These are phyloP conservation scores for Turnix velox DNA, from an alignment of 2,113 vertebrate species.

Conservation along the genomic window DNA sequence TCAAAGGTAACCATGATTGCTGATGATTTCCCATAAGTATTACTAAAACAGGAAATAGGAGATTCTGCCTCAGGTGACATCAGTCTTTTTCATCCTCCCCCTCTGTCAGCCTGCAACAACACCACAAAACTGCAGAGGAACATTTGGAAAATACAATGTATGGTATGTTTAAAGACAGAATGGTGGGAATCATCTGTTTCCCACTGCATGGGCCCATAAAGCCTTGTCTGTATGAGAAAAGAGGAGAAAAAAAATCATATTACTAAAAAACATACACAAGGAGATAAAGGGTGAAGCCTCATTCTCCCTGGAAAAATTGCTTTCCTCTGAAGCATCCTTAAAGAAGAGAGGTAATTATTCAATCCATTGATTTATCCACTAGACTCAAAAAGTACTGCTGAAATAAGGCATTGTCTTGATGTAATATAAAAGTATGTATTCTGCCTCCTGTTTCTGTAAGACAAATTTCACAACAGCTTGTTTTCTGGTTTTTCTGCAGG, in stretches of 20 bases:
- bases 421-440: accelerated
- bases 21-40: neutral
- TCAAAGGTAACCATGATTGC: neutral
- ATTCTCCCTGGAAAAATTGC: neutral
- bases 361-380: neutral
- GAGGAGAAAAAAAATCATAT: neutral
- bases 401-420: neutral
- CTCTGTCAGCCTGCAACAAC: neutral
- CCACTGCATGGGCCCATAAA: neutral
- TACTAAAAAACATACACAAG: neutral
- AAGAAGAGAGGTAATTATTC: neutral
- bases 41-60: neutral
- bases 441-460: neutral
- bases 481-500: neutral
- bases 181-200: neutral
- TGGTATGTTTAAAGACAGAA: neutral
- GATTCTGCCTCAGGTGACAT: neutral
- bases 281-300: neutral
- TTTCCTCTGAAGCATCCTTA: neutral
- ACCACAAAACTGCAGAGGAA: neutral
- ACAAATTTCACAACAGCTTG: neutral
- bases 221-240: neutral
- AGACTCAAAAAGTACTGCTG: neutral
- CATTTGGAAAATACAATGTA: neutral
- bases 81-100: neutral